phyloP scores from a whole-genome alignment of 1,140 invertebrate species.

The Adoxophyes honmai region DNA sequence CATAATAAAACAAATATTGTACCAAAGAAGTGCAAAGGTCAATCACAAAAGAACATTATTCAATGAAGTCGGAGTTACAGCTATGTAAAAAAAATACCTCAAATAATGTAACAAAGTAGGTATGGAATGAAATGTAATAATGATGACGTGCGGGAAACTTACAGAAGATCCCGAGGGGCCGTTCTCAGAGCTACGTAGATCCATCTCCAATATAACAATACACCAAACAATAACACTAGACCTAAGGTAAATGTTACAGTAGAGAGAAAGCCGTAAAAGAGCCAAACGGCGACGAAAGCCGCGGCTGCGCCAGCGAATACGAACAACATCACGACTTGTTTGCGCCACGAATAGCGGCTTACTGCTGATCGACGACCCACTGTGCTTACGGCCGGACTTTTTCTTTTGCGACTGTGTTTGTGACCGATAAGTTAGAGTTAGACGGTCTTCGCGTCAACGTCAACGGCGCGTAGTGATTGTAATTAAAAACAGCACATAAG shows the following conservation, averaged over 20 bases:
- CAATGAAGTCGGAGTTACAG: not conserved
- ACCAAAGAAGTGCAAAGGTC: not conserved
- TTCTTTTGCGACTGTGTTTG: too few relatives aligned
- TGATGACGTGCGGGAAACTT: slow-evolving; percentile 38
- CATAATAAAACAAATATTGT: not conserved
- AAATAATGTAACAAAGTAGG: too few relatives aligned
- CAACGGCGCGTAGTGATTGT: too few relatives aligned
- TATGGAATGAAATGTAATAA: not conserved
- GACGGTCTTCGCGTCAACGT: too few relatives aligned
- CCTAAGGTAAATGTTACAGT: slow-evolving; percentile 38
- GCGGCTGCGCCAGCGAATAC: slow-evolving; percentile 32
- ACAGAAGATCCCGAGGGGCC: slow-evolving; percentile 83
- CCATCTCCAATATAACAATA: slow-evolving; percentile 77
- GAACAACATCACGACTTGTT: slow-evolving; percentile 44
- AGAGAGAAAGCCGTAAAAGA: slow-evolving; percentile 44
- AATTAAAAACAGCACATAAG: too few relatives aligned
- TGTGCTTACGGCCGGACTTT: slow-evolving; percentile 8
- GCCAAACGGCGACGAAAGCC: slow-evolving; percentile 42
- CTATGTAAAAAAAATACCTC: slow-evolving; percentile 16
- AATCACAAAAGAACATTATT: not conserved
- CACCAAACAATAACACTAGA: slow-evolving; percentile 36
- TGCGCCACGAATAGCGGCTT: slow-evolving; percentile 57
- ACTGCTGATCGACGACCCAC: slow-evolving; percentile 45
- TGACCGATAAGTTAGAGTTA: too few relatives aligned
- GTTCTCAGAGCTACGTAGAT: slow-evolving; percentile 85